Conservation (phyloP, 2,888 invertebrate genomes). For the Trimorus sp. region DNA sequence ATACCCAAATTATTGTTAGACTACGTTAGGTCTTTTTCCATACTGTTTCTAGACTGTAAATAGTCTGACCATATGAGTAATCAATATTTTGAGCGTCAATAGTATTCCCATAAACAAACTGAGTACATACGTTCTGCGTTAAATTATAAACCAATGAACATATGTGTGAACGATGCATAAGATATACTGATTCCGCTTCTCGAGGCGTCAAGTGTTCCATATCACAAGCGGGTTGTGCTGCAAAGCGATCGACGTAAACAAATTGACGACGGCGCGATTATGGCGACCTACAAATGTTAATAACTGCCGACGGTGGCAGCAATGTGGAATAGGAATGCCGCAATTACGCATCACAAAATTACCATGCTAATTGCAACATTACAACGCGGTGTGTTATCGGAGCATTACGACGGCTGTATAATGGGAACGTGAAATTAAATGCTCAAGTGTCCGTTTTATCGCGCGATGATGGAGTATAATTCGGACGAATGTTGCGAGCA, state of each 20-base stretch:
- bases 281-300: conserved; percentile 60
- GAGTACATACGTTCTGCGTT: too few species aligned
- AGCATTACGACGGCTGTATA: conserved; percentile 62
- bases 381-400: conserved; percentile 62
- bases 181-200: conserved; percentile 15
- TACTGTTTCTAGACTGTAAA: too few species aligned
- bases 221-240: conserved; percentile 21
- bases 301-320: conserved; percentile 43
- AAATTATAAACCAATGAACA: conserved; percentile 8
- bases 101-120: too few species aligned
- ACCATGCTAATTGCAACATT: conserved; percentile 66
- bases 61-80: too few species aligned
- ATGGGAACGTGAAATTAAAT: conserved; percentile 64
- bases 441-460: conserved; percentile 65
- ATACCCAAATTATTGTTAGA: too few species aligned
- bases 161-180: conserved; percentile 23
- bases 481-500: conserved; percentile 61
- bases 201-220: conserved; percentile 2
- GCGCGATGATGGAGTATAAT: conserved; percentile 63
- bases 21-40: too few species aligned
- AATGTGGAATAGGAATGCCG: conserved; percentile 58
- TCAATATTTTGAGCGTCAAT: too few species aligned
- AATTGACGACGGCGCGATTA: conserved; percentile 39
- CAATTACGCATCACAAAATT: conserved; percentile 64
- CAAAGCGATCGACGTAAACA: conserved; percentile 39